These are phyloP conservation scores for Chelon auratus DNA, from an alignment of 2,797 vertebrate species.

Conservation along the genomic window DNA sequence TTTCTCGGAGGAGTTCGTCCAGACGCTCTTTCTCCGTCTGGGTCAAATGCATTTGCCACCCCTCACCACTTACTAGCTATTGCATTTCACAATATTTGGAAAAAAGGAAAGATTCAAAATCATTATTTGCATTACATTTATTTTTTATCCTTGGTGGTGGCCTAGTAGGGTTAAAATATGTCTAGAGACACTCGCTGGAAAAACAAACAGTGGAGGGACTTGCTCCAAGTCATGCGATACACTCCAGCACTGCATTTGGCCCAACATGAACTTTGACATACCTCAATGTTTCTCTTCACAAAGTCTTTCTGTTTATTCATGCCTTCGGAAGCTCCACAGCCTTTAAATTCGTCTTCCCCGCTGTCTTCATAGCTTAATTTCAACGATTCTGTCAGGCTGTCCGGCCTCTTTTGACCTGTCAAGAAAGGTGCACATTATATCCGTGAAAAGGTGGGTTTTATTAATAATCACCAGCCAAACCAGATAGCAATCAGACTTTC, in stretches of 20 bases:
- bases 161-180: not conserved
- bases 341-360: slow-evolving; percentile 54
- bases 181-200: slow-evolving; percentile 41
- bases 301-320: slow-evolving; percentile 87
- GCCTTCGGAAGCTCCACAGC: slow-evolving; percentile 51
- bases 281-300: slow-evolving; percentile 94
- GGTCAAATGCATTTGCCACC: slow-evolving; percentile 83
- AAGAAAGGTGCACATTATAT: slow-evolving; percentile 39
- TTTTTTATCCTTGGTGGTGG: slow-evolving; percentile 16
- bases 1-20: slow-evolving; percentile 86
- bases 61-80: slow-evolving; percentile 86
- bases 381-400: slow-evolving; percentile 34
- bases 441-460: slow-evolving; percentile 27
- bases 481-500: not conserved
- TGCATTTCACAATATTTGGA: slow-evolving; percentile 57
- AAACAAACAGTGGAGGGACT: slow-evolving; percentile 50
- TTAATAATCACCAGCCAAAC: not conserved
- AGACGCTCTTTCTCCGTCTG: slow-evolving; percentile 87
- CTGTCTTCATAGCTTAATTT: slow-evolving; percentile 54
- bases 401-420: slow-evolving; percentile 58
- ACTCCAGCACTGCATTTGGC: slow-evolving; percentile 47
- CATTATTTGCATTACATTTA: slow-evolving; percentile 9
- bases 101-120: slow-evolving; percentile 27
- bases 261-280: slow-evolving; percentile 82
- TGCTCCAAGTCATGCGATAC: slow-evolving; percentile 50